Evolutionary conservation across 92 coral and sea anemone genomes (phyloP).

Genomic region (Bergia puertoricense): DNA sequence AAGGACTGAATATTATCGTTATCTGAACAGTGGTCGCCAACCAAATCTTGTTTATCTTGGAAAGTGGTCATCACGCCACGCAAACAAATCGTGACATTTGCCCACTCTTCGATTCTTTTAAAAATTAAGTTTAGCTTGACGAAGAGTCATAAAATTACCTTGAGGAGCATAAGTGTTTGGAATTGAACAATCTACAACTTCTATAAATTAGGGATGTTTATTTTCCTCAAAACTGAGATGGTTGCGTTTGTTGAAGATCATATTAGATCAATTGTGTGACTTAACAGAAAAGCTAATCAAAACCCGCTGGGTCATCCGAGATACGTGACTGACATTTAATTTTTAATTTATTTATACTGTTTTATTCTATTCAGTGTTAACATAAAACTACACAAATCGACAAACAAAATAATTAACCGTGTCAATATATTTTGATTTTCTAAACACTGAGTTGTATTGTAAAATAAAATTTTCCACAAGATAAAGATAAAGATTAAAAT

Average conservation of each 20-base stretch:
- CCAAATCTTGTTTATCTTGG: background rate
- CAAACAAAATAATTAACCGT: background rate
- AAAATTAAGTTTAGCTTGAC: background rate
- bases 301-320: background rate
- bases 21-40: background rate
- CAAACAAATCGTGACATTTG: background rate
- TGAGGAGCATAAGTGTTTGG: background rate
- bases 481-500: no score
- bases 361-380: background rate
- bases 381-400: background rate
- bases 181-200: no score
- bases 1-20: background rate
- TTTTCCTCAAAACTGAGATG: background rate
- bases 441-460: background rate
- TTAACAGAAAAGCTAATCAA: no score
- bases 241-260: background rate
- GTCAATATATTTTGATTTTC: background rate
- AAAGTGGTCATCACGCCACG: background rate
- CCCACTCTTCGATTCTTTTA: no score
- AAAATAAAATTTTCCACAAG: background rate
- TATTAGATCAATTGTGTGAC: background rate
- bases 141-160: background rate
- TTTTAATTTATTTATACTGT: no score
- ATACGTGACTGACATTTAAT: background rate
- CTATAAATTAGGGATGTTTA: no score